Evolutionary conservation across 1,140 invertebrate species (phyloP).

Genomic region (Ceratoteleas bidentatus): DNA sequence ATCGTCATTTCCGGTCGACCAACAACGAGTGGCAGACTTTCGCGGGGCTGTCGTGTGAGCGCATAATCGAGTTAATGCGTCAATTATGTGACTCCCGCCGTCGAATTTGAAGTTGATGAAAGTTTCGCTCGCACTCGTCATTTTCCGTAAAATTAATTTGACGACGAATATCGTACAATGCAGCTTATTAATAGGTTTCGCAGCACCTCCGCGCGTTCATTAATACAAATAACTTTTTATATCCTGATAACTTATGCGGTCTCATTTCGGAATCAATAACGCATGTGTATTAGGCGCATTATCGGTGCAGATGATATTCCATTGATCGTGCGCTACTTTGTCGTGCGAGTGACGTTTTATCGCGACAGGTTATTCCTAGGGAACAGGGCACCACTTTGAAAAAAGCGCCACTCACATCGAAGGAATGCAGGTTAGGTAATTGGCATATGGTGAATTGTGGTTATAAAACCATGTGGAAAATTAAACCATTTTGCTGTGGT

Average conservation of each 20-base stretch:
- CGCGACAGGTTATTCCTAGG: too few relatives aligned
- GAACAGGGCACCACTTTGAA: too few relatives aligned
- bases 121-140: constrained; percentile 24
- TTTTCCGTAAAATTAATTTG: constrained; percentile 41
- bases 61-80: constrained; percentile 23
- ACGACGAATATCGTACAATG: constrained; percentile 12
- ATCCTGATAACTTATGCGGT: constrained; percentile 17
- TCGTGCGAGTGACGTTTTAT: too few relatives aligned
- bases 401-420: too few relatives aligned
- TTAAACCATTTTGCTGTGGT: too few relatives aligned
- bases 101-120: constrained; percentile 41
- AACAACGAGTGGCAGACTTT: constrained; percentile 11
- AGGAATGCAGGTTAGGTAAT: too few relatives aligned
- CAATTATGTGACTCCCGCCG: constrained; percentile 25
- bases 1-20: constrained; percentile 9
- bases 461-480: too few relatives aligned
- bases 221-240: constrained; percentile 20
- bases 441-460: too few relatives aligned
- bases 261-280: constrained; percentile 31
- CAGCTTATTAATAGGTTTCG: constrained; percentile 13
- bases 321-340: constrained; percentile 29
- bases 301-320: constrained; percentile 28
- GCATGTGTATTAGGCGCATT: constrained; percentile 17
- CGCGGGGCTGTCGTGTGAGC: constrained; percentile 18
- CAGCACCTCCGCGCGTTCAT: background rate